Evolutionary conservation across 2,797 vertebrate species (phyloP).

Genomic region (Phrynocephalus forsythii): DNA sequence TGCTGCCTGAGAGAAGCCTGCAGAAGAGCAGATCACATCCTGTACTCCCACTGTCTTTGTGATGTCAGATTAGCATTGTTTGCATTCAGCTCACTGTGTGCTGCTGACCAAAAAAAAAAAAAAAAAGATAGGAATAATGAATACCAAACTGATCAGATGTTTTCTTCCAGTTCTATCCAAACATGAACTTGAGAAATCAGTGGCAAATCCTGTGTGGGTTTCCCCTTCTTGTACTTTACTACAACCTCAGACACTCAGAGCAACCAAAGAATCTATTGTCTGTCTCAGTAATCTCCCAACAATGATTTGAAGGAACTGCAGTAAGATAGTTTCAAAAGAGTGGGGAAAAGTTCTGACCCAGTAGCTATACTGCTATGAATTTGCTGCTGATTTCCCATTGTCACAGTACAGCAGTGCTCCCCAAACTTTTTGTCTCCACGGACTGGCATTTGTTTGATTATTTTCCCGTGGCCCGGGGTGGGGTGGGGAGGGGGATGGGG

Average conservation of each 20-base stretch:
- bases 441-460: too few species aligned
- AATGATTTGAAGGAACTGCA: background rate
- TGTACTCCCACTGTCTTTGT: conserved; percentile 19
- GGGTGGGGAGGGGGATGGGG: too few species aligned
- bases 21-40: conserved; percentile 12
- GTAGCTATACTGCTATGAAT: background rate
- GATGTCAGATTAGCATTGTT: conserved; percentile 27
- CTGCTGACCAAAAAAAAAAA: background rate
- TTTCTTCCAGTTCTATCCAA: conserved; percentile 22
- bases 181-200: background rate
- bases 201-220: background rate
- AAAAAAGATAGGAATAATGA: too few species aligned
- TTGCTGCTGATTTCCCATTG: background rate
- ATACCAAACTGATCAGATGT: background rate
- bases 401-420: background rate
- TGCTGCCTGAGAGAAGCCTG: conserved; percentile 38
- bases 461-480: too few species aligned
- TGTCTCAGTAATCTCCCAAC: background rate
- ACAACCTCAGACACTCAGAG: background rate
- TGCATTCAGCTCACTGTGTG: conserved; percentile 23
- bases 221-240: background rate
- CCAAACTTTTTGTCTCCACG: too few species aligned
- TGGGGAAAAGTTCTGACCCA: background rate
- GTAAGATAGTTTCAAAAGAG: background rate
- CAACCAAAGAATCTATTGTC: background rate